Conservation (phyloP, 2,797 vertebrate species). For the Rhinatrema bivittatum region DNA sequence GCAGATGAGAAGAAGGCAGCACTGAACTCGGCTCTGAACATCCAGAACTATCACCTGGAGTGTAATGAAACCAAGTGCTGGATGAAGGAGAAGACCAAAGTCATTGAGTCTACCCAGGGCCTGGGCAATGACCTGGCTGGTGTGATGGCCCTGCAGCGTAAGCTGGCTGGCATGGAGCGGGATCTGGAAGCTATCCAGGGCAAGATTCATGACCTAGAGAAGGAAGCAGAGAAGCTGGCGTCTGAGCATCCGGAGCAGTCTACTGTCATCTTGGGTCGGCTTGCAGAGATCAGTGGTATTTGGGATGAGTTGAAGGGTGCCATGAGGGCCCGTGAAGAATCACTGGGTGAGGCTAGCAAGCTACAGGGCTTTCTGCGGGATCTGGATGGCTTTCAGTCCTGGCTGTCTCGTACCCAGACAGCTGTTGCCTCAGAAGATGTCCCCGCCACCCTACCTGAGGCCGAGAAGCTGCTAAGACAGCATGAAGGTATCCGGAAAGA, state of each 20-base stretch:
- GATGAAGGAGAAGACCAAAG: constrained; percentile 95
- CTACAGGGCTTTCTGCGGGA: constrained; percentile 88
- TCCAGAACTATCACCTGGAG: constrained; percentile 91
- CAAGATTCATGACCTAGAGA: constrained; percentile 71
- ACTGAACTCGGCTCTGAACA: constrained; percentile 80
- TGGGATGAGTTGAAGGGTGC: constrained; percentile 82
- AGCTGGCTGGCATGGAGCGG: constrained; percentile 84
- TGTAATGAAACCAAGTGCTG: constrained; percentile 88
- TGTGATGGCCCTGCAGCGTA: constrained; percentile 85
- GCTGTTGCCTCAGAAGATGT: constrained; percentile 85
- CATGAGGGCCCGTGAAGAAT: constrained; percentile 82
- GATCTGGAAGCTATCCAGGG: constrained; percentile 90
- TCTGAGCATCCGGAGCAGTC: constrained; percentile 71
- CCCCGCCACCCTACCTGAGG: constrained; percentile 76
- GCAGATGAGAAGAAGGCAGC: constrained; percentile 76
- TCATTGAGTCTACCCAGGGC: constrained; percentile 89
- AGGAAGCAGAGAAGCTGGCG: constrained; percentile 69
- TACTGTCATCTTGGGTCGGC: constrained; percentile 55
- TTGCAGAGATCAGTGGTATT: constrained; percentile 69
- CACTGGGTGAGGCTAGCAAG: constrained; percentile 82
- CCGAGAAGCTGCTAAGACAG: constrained; percentile 75
- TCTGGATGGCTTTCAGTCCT: constrained; percentile 85
- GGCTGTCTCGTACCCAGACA: constrained; percentile 84
- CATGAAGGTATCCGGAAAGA: constrained; percentile 84
- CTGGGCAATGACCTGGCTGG: constrained; percentile 87